Conservation (phyloP, 37 sponge, comb jelly and placozoan species). For the Halichondria panicea region DNA sequence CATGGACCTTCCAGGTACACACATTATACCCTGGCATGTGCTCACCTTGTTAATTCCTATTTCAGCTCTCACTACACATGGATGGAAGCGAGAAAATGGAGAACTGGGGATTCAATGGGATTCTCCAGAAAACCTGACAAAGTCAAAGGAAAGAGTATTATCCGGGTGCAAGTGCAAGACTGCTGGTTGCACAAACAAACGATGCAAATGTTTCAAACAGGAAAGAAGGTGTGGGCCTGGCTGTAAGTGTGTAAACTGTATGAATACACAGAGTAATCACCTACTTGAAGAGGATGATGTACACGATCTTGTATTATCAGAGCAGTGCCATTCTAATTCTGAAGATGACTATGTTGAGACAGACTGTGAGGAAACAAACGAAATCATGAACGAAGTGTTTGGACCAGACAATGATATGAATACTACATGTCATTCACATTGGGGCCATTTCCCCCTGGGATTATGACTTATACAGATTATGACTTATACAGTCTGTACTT, state of each 20-base stretch:
- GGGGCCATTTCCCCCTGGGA: too few relatives aligned
- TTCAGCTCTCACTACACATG: not conserved
- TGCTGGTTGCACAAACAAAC: not conserved
- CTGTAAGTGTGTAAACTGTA: not conserved
- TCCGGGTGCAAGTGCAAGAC: constrained; percentile 8
- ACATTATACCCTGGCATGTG: not conserved
- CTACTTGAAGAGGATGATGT: too few relatives aligned
- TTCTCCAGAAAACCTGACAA: not conserved
- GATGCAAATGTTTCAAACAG: constrained; percentile 1
- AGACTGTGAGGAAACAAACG: too few relatives aligned
- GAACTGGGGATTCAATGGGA: constrained; percentile 13
- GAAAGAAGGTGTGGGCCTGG: not conserved
- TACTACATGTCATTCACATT: too few relatives aligned
- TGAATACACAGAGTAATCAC: too few relatives aligned
- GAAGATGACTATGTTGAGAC: too few relatives aligned
- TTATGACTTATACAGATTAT: too few relatives aligned
- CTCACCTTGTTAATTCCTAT: not conserved
- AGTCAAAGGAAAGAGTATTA: not conserved
- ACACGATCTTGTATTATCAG: too few relatives aligned
- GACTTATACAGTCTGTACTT: too few relatives aligned
- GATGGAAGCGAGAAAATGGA: constrained; percentile 9
- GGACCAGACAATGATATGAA: too few relatives aligned
- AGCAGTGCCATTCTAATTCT: too few relatives aligned
- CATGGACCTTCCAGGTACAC: not conserved
- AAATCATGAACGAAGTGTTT: too few relatives aligned